Evolutionary conservation across 2,888 invertebrate genomes (phyloP), one percentile per base, ranked within the genome.

Genomic region (Pseudococcus viburni): DNA sequence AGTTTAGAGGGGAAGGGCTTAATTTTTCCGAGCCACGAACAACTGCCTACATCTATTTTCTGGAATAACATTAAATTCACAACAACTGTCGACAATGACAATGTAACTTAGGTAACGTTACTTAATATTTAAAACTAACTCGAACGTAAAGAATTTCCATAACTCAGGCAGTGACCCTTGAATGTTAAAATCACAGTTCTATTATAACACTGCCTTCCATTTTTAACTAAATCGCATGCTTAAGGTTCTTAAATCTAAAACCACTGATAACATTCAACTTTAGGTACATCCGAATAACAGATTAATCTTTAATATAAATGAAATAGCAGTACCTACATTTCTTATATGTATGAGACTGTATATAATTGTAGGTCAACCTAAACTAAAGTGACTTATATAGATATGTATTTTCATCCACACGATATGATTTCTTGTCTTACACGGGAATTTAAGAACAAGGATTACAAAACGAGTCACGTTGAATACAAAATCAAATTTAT

Each of bases 401-500:
- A 55, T 55, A 55, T 51, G 48, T 42, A 42, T 59, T 59, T 59
- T n/a, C 15, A n/a, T 15, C 59, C 59, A 59, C 59, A n/a, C 15
- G 59, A 59, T 64, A 22, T 64, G 64, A 64, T 64, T 64, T 22
- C 22, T 64, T 12, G 64, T 64, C 19, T 64, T 64, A 22, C 12
- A 22, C 64, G 19, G 8, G 59, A 59, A 59, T 59, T 59, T 59
- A 19, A 59, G 59, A 59, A 19, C 22, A 64, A 22, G 64, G 22
- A 64, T 64, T 64, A 64, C 22, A 55, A 64, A 64, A 64, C 64
- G 64, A 64, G 64, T 64, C 64, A 64, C 64, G 64, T 64, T 64
- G 64, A 64, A 64, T 64, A 64, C 64, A 64, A 64, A 64, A 64
- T 64, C 64, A 64, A 64, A 64, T 64, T 55, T 64, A 64, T 64